Conservation (phyloP, 2,113 vertebrate species). For the Myrmecobius fasciatus region DNA sequence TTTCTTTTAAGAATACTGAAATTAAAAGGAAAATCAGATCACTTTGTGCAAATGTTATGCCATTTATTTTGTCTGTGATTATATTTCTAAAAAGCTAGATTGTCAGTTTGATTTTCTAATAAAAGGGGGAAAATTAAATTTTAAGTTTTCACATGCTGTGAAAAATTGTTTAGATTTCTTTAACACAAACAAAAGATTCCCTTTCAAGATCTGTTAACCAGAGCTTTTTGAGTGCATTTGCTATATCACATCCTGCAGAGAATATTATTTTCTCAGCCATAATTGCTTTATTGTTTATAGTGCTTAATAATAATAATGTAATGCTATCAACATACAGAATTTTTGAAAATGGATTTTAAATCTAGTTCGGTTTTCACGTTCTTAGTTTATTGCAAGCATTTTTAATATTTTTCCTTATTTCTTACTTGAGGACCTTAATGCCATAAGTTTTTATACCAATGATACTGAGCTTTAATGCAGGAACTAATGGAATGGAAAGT, state of each 20-base stretch:
- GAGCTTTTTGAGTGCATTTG: conserved; percentile 84
- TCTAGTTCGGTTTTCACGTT: conserved; percentile 75
- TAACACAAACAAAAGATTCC: conserved; percentile 23
- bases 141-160: conserved; percentile 60
- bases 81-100: not conserved
- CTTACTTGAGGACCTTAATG: conserved; percentile 56
- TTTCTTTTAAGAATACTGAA: no score
- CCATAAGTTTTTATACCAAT: conserved; percentile 82
- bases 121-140: conserved; percentile 70
- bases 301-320: conserved; percentile 79
- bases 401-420: conserved; percentile 74
- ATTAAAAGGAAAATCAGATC: no score
- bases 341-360: conserved; percentile 82
- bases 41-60: no score
- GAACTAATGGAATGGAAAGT: no score
- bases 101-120: conserved; percentile 65
- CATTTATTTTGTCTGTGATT: no score
- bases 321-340: conserved; percentile 82
- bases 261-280: conserved; percentile 59
- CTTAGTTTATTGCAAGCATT: conserved; percentile 81
- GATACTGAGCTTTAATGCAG: no score
- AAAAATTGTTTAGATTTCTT: conserved; percentile 26
- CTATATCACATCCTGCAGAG: conserved; percentile 78
- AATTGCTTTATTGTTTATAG: conserved; percentile 81
- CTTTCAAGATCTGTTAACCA: conserved; percentile 77